A percentile compares a stretch with the other conserved stretches of the same genome.
phyloP scores from a whole-genome alignment of 1,140 invertebrate species.

The Telenomus remus region DNA sequence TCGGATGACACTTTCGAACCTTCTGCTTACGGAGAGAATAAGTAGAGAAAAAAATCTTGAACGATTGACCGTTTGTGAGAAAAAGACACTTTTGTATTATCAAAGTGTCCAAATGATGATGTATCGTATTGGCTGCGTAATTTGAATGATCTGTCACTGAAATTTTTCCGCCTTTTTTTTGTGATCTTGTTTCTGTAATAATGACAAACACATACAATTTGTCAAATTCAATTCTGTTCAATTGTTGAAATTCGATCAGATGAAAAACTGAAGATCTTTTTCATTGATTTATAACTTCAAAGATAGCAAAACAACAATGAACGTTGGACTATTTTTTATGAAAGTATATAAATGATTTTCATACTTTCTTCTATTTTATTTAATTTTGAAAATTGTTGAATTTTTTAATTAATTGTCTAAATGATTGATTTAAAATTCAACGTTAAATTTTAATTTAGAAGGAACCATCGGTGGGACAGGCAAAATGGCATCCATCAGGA shows the following conservation, averaged over 20 bases:
- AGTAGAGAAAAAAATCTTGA: conserved; percentile 32
- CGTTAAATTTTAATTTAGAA: no score
- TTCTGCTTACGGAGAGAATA: conserved; percentile 19
- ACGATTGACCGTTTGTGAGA: conserved; percentile 47
- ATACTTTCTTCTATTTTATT: no score
- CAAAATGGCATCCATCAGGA: conserved; percentile 30
- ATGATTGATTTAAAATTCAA: neutral
- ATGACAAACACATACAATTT: conserved; percentile 49
- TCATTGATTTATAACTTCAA: no score
- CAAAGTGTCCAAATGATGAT: conserved; percentile 13
- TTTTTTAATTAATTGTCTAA: neutral
- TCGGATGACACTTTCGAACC: conserved; percentile 21
- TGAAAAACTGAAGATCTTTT: no score
- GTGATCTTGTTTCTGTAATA: conserved; percentile 33
- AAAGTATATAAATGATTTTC: no score
- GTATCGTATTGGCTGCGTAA: no score
- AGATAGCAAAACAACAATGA: no score
- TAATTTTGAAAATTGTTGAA: no score
- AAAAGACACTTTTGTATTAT: conserved; percentile 16
- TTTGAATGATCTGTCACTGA: conserved; percentile 37
- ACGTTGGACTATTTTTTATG: no score
- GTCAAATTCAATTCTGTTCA: no score
- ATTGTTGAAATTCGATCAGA: no score
- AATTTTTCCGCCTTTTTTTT: neutral
- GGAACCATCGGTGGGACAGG: neutral